phyloP scores from a whole-genome alignment of 2,797 vertebrate genomes.

The Chanos chanos region DNA sequence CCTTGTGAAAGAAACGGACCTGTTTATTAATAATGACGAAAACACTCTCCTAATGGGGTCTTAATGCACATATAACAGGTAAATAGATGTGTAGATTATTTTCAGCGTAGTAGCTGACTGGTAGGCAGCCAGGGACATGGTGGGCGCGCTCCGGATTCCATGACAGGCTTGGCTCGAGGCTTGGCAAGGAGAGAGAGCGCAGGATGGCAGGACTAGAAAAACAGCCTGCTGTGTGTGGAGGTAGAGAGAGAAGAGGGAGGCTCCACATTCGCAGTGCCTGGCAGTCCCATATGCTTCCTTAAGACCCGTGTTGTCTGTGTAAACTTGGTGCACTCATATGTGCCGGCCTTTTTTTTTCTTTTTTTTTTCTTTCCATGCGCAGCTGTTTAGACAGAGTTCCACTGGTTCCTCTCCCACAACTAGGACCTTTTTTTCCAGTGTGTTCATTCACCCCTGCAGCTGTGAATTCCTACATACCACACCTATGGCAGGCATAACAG shows the following conservation, averaged over 20 bases:
- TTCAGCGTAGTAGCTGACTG: slow-evolving; percentile 1
- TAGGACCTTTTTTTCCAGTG: slow-evolving; percentile 2
- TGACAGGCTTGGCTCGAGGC: not conserved
- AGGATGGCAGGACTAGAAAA: slow-evolving; percentile 18
- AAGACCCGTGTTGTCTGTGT: slow-evolving; percentile 30
- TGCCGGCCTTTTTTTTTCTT: slow-evolving; percentile 7
- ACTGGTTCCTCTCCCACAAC: slow-evolving; percentile 23
- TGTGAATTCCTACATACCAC: slow-evolving; percentile 10
- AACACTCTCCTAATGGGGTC: no score
- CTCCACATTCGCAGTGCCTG: no score
- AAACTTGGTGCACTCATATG: not conserved
- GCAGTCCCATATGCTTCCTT: slow-evolving; percentile 36
- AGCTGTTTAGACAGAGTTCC: slow-evolving; percentile 49
- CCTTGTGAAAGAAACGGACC: no score
- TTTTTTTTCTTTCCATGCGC: slow-evolving; percentile 32
- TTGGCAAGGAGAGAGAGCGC: not conserved
- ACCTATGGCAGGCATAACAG: slow-evolving; percentile 1
- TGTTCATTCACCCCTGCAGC: slow-evolving; percentile 28
- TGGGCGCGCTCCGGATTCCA: no score
- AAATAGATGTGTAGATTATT: not conserved
- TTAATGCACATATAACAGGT: not conserved
- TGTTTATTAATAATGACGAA: no score
- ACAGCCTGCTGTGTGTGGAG: not conserved
- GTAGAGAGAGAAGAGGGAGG: not conserved
- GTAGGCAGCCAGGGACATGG: not conserved